phyloP scores from a whole-genome alignment of 2,113 vertebrate species.

The Lethenteron reissneri region DNA sequence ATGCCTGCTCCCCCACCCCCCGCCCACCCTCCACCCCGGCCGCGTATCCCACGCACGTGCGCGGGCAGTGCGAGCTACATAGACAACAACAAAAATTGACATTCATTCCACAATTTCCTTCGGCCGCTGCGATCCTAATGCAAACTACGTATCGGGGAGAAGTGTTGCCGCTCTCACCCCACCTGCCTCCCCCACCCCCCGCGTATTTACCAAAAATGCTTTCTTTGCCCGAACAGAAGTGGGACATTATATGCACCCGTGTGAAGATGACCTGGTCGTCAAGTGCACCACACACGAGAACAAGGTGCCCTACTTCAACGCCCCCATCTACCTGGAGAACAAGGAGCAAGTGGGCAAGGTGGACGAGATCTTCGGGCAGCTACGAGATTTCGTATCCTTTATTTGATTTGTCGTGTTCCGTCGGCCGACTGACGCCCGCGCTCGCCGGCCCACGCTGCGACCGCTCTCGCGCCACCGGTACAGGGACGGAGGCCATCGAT shows the following conservation, averaged over 20 bases:
- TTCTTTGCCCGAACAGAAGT: constrained; percentile 24
- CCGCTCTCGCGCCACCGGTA: not conserved
- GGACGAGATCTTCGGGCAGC: constrained; percentile 91
- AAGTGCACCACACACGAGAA: constrained; percentile 78
- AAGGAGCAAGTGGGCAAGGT: constrained; percentile 96
- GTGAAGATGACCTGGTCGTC: constrained; percentile 84
- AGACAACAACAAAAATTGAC: no score
- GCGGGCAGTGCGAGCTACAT: no score
- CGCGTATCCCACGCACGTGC: no score
- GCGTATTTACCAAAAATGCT: not conserved
- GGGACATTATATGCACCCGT: constrained; percentile 82
- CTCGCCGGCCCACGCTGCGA: not conserved
- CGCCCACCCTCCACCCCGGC: no score
- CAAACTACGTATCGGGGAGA: no score
- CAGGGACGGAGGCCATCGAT: not conserved
- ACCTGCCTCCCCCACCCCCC: not conserved
- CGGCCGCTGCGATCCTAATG: no score
- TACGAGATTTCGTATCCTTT: constrained; percentile 96
- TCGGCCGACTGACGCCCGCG: not conserved
- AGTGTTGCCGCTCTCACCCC: no score
- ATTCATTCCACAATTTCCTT: no score
- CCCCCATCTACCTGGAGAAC: constrained; percentile 85
- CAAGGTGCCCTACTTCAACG: constrained; percentile 93
- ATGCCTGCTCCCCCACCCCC: no score
- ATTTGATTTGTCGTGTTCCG: not conserved